These are phyloP conservation scores for Ammodytes dubius DNA, from an alignment of 2,113 vertebrate species.

Conservation along the genomic window DNA sequence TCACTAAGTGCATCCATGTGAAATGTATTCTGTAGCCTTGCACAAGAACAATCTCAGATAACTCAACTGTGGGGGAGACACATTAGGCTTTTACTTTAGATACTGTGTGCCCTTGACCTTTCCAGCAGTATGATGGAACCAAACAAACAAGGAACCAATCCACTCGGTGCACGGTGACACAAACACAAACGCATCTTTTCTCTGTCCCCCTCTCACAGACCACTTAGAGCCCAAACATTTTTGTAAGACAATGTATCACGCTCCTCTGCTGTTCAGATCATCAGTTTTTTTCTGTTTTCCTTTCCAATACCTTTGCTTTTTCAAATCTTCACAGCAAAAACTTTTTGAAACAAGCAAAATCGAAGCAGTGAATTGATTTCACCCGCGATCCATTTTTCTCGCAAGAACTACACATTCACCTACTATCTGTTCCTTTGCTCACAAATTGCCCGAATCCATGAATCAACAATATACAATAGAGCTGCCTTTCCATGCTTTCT, in stretches of 20 bases:
- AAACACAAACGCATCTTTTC: constrained; percentile 8
- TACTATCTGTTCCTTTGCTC: background rate
- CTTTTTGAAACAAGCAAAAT: constrained; percentile 30
- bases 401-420: constrained; percentile 5
- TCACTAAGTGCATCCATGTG: background rate
- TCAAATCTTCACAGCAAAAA: background rate
- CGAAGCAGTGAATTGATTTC: constrained; percentile 28
- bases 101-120: constrained; percentile 9
- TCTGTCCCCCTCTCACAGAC: background rate
- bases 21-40: background rate
- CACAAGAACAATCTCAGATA: background rate
- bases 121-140: background rate
- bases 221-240: background rate
- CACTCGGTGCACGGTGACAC: constrained; percentile 14
- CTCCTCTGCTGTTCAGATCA: background rate
- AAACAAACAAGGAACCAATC: background rate
- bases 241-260: constrained; percentile 19
- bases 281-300: background rate
- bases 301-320: background rate
- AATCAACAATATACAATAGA: constrained; percentile 12
- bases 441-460: background rate
- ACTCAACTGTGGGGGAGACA: background rate
- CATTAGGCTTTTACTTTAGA: background rate
- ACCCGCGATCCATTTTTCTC: constrained; percentile 17
- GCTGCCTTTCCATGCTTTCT: background rate